These are phyloP conservation scores for Balaeniceps rex DNA, from an alignment of 2,113 vertebrate species.

Conservation along the genomic window DNA sequence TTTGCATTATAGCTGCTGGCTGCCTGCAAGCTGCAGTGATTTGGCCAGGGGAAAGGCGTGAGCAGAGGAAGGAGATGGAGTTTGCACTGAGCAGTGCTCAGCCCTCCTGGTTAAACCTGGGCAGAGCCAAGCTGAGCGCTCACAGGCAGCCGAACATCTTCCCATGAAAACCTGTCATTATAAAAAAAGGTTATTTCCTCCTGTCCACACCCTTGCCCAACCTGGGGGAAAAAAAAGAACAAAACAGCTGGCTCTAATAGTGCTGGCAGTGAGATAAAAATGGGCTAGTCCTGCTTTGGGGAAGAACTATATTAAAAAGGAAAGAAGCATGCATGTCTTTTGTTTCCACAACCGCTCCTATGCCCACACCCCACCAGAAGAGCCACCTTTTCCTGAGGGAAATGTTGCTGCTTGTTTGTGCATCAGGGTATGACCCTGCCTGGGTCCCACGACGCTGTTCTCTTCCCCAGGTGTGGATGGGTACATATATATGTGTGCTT, in stretches of 20 bases:
- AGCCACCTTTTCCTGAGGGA: not conserved
- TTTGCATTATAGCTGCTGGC: not conserved
- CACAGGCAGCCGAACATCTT: not conserved
- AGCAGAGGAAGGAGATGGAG: not conserved
- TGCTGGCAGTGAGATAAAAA: not conserved
- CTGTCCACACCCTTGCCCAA: not conserved
- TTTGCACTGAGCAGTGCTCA: not conserved
- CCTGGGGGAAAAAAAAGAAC: not conserved
- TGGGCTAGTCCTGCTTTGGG: conserved; percentile 2
- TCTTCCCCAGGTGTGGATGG: not conserved
- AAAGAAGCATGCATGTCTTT: not conserved
- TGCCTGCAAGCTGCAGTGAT: not conserved
- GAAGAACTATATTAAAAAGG: conserved; percentile 1
- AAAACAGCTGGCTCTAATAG: not conserved
- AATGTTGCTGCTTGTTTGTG: not conserved
- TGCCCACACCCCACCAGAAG: not conserved
- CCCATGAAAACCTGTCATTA: not conserved
- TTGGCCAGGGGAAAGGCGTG: not conserved
- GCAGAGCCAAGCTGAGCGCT: not conserved
- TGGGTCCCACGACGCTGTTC: not conserved
- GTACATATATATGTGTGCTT: not conserved
- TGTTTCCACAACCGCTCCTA: not conserved
- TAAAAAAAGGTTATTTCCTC: not conserved
- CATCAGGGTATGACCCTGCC: not conserved
- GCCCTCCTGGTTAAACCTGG: not conserved